Conservation (phyloP, 2,888 invertebrate species). For the Epinotia bilunana region DNA sequence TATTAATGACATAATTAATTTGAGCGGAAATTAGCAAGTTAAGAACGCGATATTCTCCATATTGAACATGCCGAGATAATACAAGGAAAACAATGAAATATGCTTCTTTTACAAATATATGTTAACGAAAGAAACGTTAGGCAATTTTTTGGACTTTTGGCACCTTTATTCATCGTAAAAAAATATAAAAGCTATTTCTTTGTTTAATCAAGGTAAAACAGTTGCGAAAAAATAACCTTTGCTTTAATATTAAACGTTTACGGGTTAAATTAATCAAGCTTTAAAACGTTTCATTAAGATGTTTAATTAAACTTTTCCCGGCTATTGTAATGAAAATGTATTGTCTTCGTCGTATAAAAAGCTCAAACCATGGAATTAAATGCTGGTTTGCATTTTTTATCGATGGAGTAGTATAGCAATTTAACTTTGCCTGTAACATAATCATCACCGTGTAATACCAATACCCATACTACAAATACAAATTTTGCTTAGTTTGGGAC, state of each 20-base stretch:
- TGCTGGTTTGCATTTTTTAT: not conserved
- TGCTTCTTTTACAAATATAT: not conserved
- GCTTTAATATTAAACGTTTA: slow-evolving; percentile 6
- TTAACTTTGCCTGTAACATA: not conserved
- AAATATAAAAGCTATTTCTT: not conserved
- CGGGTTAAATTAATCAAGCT: slow-evolving; percentile 6
- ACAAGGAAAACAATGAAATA: not conserved
- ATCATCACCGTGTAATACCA: not conserved
- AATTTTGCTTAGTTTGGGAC: not conserved
- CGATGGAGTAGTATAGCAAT: not conserved
- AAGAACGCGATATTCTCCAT: not conserved
- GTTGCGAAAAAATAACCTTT: not conserved
- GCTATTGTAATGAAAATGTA: not conserved
- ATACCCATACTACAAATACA: not conserved
- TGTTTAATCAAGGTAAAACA: not conserved
- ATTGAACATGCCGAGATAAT: not conserved
- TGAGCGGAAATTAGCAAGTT: not conserved
- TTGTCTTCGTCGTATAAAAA: not conserved
- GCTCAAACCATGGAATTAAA: not conserved
- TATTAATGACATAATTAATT: not conserved
- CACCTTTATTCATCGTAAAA: not conserved
- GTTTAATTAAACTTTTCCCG: slow-evolving; percentile 4
- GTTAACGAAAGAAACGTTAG: not conserved
- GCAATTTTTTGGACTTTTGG: not conserved
- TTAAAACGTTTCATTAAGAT: slow-evolving; percentile 9